phyloP scores from a whole-genome alignment of 2,888 invertebrate species.

The Rotaria socialis region DNA sequence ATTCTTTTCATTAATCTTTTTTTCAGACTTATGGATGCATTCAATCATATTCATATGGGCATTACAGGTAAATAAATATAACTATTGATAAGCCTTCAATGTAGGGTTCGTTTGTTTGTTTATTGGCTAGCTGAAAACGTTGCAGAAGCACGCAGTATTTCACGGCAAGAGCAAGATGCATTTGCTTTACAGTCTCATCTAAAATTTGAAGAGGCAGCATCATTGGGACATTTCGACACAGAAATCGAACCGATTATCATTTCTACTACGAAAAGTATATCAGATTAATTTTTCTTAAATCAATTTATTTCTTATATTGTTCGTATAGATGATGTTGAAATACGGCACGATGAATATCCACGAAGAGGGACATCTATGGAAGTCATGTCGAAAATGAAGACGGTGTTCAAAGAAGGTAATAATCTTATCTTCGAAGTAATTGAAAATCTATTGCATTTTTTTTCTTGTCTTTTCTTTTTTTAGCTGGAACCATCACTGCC shows the following conservation, averaged over 20 bases:
- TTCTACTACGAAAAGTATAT: background rate
- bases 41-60: constrained; percentile 73
- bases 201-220: constrained; percentile 66
- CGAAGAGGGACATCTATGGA: constrained; percentile 53
- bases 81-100: background rate
- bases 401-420: constrained; percentile 49
- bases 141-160: constrained; percentile 67
- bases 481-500: constrained; percentile 69
- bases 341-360: constrained; percentile 55
- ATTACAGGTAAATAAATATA: constrained; percentile 61
- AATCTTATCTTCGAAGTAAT: background rate
- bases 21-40: constrained; percentile 65
- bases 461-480: background rate
- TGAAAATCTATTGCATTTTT: background rate
- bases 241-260: constrained; percentile 70
- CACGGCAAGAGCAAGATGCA: constrained; percentile 69
- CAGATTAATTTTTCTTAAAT: background rate
- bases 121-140: constrained; percentile 68
- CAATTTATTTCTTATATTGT: too few species aligned
- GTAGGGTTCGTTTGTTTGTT: background rate
- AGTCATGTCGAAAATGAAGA: constrained; percentile 52
- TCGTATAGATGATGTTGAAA: background rate
- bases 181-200: constrained; percentile 70
- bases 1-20: background rate
- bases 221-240: constrained; percentile 66